These are phyloP conservation scores for Philereme transversata DNA, from an alignment of 2,888 invertebrate genomes.

Conservation along the genomic window DNA sequence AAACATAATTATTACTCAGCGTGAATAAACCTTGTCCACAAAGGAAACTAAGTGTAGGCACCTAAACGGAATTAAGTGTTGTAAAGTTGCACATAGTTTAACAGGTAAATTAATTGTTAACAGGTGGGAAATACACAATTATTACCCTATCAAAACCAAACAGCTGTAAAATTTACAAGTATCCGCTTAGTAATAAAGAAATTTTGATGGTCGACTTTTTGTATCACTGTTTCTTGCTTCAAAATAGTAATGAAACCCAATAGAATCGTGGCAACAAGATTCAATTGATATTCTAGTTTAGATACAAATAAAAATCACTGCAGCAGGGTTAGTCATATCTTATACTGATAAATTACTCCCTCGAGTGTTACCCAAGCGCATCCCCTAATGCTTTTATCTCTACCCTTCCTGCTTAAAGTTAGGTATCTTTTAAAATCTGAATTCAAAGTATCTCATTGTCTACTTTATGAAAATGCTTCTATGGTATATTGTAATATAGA, in stretches of 20 bases:
- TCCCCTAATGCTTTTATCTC: constrained; percentile 23
- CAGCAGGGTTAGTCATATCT: constrained; percentile 27
- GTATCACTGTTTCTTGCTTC: not conserved
- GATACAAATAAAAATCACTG: constrained; percentile 17
- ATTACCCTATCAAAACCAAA: no score
- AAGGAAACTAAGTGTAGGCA: constrained; percentile 8
- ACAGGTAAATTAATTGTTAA: not conserved
- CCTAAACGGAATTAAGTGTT: constrained; percentile 5
- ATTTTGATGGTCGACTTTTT: no score
- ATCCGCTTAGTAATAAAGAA: no score
- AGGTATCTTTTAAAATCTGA: constrained; percentile 22
- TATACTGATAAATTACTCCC: constrained; percentile 35
- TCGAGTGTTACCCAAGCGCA: constrained; percentile 23
- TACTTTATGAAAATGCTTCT: not conserved
- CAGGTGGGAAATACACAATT: not conserved
- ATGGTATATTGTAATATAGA: constrained; percentile 1
- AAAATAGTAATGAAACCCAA: not conserved
- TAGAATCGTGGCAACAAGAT: constrained; percentile 29
- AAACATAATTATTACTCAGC: constrained; percentile 11
- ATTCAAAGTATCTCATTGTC: constrained; percentile 16
- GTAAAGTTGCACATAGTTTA: not conserved
- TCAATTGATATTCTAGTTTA: constrained; percentile 41
- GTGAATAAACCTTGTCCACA: constrained; percentile 14
- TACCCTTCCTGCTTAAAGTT: constrained; percentile 20
- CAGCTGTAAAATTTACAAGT: no score